Percentiles rank a stretch among this genome's conserved stretches.
Conservation (phyloP, 2,113 vertebrate species). For the Madoqua kirkii region DNA sequence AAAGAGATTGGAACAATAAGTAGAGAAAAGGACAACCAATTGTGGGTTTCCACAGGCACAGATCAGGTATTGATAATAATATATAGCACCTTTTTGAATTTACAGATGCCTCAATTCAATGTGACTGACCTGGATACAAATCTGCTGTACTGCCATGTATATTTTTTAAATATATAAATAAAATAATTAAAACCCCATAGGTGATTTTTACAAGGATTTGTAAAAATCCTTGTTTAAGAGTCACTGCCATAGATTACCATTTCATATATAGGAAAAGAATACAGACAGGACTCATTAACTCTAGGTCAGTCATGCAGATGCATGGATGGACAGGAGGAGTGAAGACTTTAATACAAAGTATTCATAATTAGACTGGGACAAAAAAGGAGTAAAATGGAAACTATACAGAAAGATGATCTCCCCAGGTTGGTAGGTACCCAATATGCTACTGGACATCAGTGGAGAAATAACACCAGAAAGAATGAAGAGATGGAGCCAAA, state of each 20-base stretch:
- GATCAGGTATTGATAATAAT: neutral
- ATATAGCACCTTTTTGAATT: neutral
- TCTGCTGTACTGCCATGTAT: neutral
- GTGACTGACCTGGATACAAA: neutral
- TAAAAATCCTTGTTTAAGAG: neutral
- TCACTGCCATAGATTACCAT: neutral
- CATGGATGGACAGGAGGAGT: neutral
- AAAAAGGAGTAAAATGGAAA: neutral
- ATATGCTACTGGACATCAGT: neutral
- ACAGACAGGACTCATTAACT: neutral
- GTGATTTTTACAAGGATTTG: neutral
- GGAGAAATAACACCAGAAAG: neutral
- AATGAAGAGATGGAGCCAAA: neutral
- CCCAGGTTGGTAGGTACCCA: neutral
- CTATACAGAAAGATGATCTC: neutral
- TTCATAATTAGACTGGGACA: neutral
- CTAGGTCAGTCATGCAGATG: neutral
- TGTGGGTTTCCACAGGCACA: neutral
- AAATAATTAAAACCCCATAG: neutral
- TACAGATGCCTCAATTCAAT: neutral
- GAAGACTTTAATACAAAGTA: neutral
- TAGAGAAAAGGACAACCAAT: neutral
- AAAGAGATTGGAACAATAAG: neutral
- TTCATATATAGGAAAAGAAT: neutral
- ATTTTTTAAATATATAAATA: neutral